phyloP scores from a whole-genome alignment of 1,140 invertebrate genomes.

The Heliconius hewitsoni region DNA sequence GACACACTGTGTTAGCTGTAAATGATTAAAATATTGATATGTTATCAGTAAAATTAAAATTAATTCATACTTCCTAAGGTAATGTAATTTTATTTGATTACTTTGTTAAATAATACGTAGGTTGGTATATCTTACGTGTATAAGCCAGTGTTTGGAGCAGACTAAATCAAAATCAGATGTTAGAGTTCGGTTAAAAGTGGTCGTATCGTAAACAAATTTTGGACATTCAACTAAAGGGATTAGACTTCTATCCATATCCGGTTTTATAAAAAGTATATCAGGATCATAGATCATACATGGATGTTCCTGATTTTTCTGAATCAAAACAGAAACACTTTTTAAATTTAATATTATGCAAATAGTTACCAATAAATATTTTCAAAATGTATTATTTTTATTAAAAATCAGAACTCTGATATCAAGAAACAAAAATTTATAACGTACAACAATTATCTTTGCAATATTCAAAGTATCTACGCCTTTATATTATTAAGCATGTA shows the following conservation, averaged over 20 bases:
- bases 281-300: constrained; percentile 74
- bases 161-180: constrained; percentile 88
- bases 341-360: not conserved
- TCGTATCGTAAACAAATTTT: constrained; percentile 82
- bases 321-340: not conserved
- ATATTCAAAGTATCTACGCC: no score
- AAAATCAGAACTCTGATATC: no score
- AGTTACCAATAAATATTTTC: not conserved
- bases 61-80: no score
- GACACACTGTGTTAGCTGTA: constrained; percentile 85
- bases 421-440: no score
- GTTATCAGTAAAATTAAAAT: no score
- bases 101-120: no score
- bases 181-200: constrained; percentile 85
- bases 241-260: constrained; percentile 58
- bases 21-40: constrained; percentile 11
- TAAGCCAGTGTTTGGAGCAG: constrained; percentile 83
- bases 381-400: no score
- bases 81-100: not conserved
- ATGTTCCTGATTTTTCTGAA: constrained; percentile 62
- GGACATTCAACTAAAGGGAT: constrained; percentile 78
- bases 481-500: no score
- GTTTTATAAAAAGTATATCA: constrained; percentile 55
- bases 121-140: constrained; percentile 69
- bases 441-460: no score